These are phyloP conservation scores for Andricus curvator DNA, from an alignment of 2,888 invertebrate species.

Conservation along the genomic window DNA sequence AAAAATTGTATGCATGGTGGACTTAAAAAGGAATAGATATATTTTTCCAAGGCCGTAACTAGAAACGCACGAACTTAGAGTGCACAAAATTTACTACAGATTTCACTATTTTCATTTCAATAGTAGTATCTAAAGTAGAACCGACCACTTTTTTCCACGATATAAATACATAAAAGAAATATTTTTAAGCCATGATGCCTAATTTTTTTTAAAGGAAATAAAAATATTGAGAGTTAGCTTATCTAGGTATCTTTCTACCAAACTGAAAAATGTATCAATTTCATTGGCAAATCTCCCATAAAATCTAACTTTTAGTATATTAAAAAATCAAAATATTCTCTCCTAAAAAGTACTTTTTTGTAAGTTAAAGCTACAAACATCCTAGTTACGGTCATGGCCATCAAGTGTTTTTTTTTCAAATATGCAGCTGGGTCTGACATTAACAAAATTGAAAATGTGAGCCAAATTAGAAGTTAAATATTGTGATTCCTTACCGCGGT, in stretches of 20 bases:
- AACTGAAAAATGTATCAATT: not conserved
- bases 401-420: not conserved
- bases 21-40: conserved; percentile 23
- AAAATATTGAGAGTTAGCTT: not conserved
- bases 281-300: not conserved
- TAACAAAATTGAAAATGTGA: conserved; percentile 25
- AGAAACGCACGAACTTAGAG: conserved; percentile 28
- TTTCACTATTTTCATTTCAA: not conserved
- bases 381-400: conserved; percentile 34
- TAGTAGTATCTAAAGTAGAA: not conserved
- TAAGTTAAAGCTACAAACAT: not conserved
- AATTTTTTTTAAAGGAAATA: not conserved
- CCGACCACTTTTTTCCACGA: not conserved
- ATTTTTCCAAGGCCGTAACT: conserved; percentile 40
- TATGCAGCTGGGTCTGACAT: not conserved
- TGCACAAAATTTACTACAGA: conserved; percentile 23
- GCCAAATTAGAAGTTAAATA: conserved; percentile 36
- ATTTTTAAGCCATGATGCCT: not conserved
- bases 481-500: conserved; percentile 37
- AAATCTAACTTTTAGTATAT: not conserved
- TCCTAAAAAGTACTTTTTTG: not conserved
- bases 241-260: not conserved
- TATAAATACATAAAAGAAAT: not conserved
- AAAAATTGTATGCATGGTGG: conserved; percentile 12
- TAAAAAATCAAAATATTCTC: not conserved